phyloP scores from a whole-genome alignment of 2,797 vertebrate genomes.

The Peromyscus eremicus region DNA sequence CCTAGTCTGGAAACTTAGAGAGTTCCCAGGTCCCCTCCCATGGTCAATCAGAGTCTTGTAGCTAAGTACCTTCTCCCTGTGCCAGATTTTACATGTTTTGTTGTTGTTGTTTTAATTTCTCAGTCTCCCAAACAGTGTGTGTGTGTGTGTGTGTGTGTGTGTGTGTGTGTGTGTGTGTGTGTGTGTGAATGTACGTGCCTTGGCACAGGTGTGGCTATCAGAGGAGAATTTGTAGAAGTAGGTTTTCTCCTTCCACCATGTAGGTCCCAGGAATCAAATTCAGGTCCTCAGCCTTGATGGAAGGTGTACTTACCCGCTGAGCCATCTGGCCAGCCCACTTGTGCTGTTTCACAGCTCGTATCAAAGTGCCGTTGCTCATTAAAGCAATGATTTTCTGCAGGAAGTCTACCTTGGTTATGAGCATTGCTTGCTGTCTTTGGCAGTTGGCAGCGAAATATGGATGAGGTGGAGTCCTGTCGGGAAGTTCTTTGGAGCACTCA shows the following conservation, averaged over 20 bases:
- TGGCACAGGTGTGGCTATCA: not conserved
- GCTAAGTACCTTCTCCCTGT: not conserved
- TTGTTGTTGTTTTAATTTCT: not conserved
- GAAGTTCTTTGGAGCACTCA: not conserved
- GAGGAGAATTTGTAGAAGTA: not conserved
- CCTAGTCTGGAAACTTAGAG: not conserved
- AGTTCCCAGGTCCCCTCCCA: not conserved
- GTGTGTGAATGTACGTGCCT: not conserved
- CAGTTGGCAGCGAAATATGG: not conserved
- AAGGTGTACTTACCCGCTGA: not conserved
- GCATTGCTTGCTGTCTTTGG: not conserved
- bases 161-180: not conserved
- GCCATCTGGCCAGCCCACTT: not conserved
- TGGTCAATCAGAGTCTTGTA: not conserved
- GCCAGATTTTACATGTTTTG: slow-evolving; percentile 34
- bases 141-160: not conserved
- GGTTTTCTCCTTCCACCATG: not conserved
- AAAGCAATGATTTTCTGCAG: not conserved
- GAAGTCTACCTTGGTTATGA: not conserved
- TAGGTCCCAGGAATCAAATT: not conserved
- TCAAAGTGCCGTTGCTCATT: not conserved
- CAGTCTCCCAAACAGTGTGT: not conserved
- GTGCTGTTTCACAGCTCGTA: not conserved
- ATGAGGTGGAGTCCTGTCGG: not conserved
- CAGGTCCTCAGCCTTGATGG: not conserved